These are phyloP conservation scores for Agonopterix heracliana DNA, from an alignment of 2,888 invertebrate species.

Conservation along the genomic window DNA sequence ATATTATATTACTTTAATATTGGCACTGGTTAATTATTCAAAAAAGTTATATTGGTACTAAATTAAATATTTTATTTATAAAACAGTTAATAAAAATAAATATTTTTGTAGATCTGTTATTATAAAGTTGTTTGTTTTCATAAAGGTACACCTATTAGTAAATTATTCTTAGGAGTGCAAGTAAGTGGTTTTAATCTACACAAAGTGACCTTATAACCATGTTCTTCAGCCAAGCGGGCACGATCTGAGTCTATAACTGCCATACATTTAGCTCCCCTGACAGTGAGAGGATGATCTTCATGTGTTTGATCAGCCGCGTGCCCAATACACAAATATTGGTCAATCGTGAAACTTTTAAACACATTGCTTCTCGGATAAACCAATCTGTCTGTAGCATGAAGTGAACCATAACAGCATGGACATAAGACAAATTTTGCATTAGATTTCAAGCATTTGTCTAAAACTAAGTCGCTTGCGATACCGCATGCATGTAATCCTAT, in stretches of 20 bases:
- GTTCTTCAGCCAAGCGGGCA: constrained; percentile 82
- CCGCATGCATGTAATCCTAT: constrained; percentile 96
- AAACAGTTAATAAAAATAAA: constrained; percentile 24
- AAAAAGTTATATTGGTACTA: no score
- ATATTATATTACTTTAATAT: not conserved
- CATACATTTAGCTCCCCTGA: constrained; percentile 91
- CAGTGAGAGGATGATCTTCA: constrained; percentile 79
- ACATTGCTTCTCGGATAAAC: constrained; percentile 87
- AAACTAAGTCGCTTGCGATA: constrained; percentile 93
- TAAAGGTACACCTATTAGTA: constrained; percentile 80
- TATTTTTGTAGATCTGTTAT: constrained; percentile 22
- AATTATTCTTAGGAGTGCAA: constrained; percentile 95
- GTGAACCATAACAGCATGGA: constrained; percentile 95
- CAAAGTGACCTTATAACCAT: constrained; percentile 84
- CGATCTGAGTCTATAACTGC: constrained; percentile 91
- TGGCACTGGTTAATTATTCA: no score
- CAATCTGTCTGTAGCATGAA: constrained; percentile 87
- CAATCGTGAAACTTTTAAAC: constrained; percentile 64
- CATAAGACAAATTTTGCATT: constrained; percentile 91
- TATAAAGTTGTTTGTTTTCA: constrained; percentile 21
- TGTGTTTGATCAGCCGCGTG: constrained; percentile 97
- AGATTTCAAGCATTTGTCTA: constrained; percentile 86
- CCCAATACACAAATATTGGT: constrained; percentile 87
- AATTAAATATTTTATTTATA: constrained; percentile 14
- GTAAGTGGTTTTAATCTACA: constrained; percentile 85